Evolutionary conservation across 2,797 vertebrate genomes (phyloP).

Genomic region (Gymnocypris eckloni): DNA sequence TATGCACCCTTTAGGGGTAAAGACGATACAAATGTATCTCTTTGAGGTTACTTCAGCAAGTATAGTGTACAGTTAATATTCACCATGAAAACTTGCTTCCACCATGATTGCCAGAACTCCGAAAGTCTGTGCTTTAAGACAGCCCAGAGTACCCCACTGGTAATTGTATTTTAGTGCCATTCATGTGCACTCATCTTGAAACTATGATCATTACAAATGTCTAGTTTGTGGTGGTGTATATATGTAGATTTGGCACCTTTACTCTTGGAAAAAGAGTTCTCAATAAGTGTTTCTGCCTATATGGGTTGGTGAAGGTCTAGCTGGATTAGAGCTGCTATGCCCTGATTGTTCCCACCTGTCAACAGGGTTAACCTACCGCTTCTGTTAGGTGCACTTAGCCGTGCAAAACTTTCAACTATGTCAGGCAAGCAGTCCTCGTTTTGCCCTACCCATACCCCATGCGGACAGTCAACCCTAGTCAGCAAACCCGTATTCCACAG

Average conservation of each 20-base stretch:
- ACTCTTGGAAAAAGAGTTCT: constrained; percentile 5
- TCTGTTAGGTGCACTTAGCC: constrained; percentile 88
- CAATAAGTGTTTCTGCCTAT: constrained; percentile 17
- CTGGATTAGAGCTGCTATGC: constrained; percentile 89
- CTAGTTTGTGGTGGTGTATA: background rate
- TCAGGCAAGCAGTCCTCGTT: constrained; percentile 89
- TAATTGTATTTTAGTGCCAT: constrained; percentile 8
- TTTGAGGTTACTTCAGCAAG: background rate
- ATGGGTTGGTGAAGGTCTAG: constrained; percentile 67
- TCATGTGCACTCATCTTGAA: constrained; percentile 7
- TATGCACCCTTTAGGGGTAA: background rate
- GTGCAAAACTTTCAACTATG: constrained; percentile 86
- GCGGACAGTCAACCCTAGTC: constrained; percentile 21
- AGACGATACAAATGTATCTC: background rate
- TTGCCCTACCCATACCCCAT: constrained; percentile 55
- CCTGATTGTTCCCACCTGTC: constrained; percentile 91
- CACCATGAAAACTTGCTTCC: background rate
- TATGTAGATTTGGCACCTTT: constrained; percentile 3
- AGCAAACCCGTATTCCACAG: constrained; percentile 45
- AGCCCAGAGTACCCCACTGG: background rate
- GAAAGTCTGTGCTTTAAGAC: background rate
- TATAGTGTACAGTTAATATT: background rate
- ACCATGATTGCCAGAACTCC: background rate
- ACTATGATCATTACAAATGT: background rate
- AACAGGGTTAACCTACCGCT: constrained; percentile 76